Evolutionary conservation across 2,797 vertebrate genomes (phyloP), one percentile per base, ranked within the genome.

Genomic region (Oreochromis grahami): DNA sequence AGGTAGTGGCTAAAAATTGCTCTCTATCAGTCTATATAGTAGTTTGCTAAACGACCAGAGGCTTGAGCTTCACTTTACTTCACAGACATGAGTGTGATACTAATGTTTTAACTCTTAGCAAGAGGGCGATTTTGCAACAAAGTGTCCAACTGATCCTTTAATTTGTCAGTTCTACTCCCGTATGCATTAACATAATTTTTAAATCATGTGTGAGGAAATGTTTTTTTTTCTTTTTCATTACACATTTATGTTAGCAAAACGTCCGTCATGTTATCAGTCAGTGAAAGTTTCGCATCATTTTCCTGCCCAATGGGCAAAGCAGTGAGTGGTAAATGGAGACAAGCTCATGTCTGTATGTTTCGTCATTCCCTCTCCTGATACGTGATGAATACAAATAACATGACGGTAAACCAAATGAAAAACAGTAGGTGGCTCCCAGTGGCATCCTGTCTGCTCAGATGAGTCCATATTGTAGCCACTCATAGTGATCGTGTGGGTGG

Each of bases 401-500:
- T 70, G 7, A 81, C 5, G 2, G 36, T 78, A 78, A 80, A 74
- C 26, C 4, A 13, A 68, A 53, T 65, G 76, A 84, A 83, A 79
- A 29, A 32, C 41, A 74, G 87, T 85, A 76, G 84, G 88, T 81
- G 87, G 84, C 41, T 81, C 82, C 85, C 43, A 15, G 77, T 93
- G 90, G 91, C 87, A 87, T 88, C 34, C 43, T 68, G 53, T 85
- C 78, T 76, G 21, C 83, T 83, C 53, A 76, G 55, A 86, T 60
- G 41, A 77, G 65, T 83, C 83, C 84, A 81, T 81, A 29, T 80
- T 89, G 77, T 58, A 84, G 72, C 77, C 78, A 85, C 86, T 85
- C 83, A 83, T 36, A 65, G 65, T 76, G 55, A 60, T 3, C 13
- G 52, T 80, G 94, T 83, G 79, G 86, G 92, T 79, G 77, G 88